Base-by-base conservation (phyloP, 2,888 invertebrate species). In the Polyploca ridens region DNA sequence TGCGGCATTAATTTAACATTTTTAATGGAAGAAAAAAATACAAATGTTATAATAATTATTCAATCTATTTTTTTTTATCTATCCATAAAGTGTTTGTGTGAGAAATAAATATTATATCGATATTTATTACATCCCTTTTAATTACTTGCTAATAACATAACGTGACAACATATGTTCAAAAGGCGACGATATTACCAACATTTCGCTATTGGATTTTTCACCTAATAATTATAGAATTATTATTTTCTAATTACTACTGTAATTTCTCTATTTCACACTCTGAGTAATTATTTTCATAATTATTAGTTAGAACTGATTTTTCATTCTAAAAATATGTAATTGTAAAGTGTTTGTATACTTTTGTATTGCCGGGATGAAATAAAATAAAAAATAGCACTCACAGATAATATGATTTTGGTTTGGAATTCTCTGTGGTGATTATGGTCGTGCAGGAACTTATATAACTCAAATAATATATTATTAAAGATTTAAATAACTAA, bases 251-350 rank as follows among this genome's bases (percentile, higher is more conserved):
- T 61, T 27, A 44, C 33, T 19, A 41, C 41, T 41, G 41, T 41
- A 61, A 61, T 61, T 10, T 41, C 61, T 41, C 41, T 27, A 61
- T 61, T 54, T 54, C 54, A 54, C 54, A 54, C 54, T 10, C 19
- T 14, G 3, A 19, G 19, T 19, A 19, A 10, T 19, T 14, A 54
- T 54, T 19, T 54, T 19, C 10, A 10, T 54, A 54, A 54, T 54
- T 54, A 54, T 54, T 19, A 54, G 54, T 54, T 41, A 5, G 49
- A 54, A 54, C 19, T 19, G 54, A 54, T 54, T 54, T 54, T n/a
- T n/a, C 7, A 6, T 3, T n/a, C 14, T 8, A 16, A 16, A 16
- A 49, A 49, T 49, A 0, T 14, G 14, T 4, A 0, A 14, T 46
- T 46, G 8, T 38, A 10, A 27, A 1, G 27, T 27, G 27, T 27